Evolutionary conservation across 2,113 vertebrate species (phyloP).

Genomic region (Poecilia latipinna): DNA sequence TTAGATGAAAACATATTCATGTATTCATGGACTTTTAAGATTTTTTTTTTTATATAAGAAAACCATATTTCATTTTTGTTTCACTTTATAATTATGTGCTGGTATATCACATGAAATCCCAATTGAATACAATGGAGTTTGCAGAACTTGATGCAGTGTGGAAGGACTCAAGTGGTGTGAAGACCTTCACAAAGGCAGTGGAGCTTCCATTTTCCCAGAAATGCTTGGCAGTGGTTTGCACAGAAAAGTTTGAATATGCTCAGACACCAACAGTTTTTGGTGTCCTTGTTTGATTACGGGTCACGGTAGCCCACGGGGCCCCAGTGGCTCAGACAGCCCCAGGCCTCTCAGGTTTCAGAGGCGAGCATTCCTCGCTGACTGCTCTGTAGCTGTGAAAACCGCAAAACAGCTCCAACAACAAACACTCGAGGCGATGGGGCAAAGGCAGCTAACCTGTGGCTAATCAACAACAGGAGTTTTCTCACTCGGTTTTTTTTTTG

Average conservation of each 20-base stretch:
- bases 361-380: constrained; percentile 76
- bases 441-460: constrained; percentile 52
- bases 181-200: neutral
- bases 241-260: neutral
- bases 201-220: neutral
- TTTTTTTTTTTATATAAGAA: too few species aligned
- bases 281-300: constrained; percentile 63
- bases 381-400: constrained; percentile 82
- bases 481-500: constrained; percentile 1
- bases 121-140: neutral
- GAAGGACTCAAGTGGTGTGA: neutral
- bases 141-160: neutral
- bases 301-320: constrained; percentile 67
- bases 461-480: constrained; percentile 68
- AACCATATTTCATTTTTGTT: too few species aligned
- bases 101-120: neutral
- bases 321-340: constrained; percentile 65
- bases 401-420: constrained; percentile 78
- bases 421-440: constrained; percentile 65
- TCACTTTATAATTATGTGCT: too few species aligned
- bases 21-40: too few species aligned
- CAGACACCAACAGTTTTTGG: constrained; percentile 2
- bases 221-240: neutral
- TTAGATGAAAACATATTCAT: too few species aligned
- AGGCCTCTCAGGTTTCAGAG: constrained; percentile 78